Base-by-base conservation (phyloP, 2,797 vertebrate genomes). In the Xenopus petersii region DNA sequence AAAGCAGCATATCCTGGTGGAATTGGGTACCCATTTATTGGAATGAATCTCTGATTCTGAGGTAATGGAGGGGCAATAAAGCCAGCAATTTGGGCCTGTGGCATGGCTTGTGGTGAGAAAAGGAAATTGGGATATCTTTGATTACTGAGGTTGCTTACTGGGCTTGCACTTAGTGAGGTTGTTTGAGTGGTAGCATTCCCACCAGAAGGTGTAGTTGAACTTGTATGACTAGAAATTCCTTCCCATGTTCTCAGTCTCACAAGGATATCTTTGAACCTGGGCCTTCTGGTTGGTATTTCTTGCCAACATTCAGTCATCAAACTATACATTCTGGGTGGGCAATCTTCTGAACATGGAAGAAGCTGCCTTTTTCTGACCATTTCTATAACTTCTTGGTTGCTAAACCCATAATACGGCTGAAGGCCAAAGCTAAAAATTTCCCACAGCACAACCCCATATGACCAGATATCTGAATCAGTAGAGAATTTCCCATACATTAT, bases 241-340 rank as follows among this genome's bases (percentile, higher is more conserved):
- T 99, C 98, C 96, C 96, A 98, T 46, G 96, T 93, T 55, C 96
- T 93, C 70, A 98, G 91, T 21, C 96, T 92, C 24, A 86, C 64
- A 8, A 98, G 95, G 82, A 98, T 89, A 83, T 99, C 98, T 81
- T 98, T 98, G 83, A 99, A 99, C n/a, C 95, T 92, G 0, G 96
- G 93, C 65, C 98, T 86, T 1, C 96, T 89, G 0, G 94, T 91
- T 0, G 98, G 96, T 47, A 96, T 93, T 79, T 99, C 98, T 74
- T 96, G 95, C 98, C 98, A 99, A 82, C 97, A 99, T 84, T 99
- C 98, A 0, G 95, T 94, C 98, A 99, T 99, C 84, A 99, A 86
- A 68, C 90, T 87, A 65, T 98, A 98, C 90, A 99, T 94, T 71
- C 95, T 91, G 5, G 95, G 95, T 0, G 98, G 98, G 81, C 98